These are phyloP conservation scores for Drosophila suzukii DNA, from an alignment of 1,140 invertebrate genomes.

Conservation along the genomic window DNA sequence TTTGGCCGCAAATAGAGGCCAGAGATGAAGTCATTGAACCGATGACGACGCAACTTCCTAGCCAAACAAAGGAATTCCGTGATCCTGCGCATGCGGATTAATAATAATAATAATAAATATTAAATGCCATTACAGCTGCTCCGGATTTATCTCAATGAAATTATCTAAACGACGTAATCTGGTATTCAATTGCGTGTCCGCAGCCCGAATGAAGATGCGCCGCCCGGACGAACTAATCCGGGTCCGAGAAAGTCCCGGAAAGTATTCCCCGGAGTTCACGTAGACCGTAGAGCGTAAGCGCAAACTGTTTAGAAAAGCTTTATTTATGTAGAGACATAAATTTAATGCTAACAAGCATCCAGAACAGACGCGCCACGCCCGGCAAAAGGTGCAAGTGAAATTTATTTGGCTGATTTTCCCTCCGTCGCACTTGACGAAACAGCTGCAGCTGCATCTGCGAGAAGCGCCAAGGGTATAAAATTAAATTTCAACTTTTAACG, in stretches of 20 bases:
- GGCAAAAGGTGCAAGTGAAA: conserved; percentile 67
- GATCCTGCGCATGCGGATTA: conserved; percentile 70
- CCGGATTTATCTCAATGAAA: conserved; percentile 70
- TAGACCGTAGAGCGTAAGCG: conserved; percentile 24
- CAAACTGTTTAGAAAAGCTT: conserved; percentile 81
- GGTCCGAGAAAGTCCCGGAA: neutral
- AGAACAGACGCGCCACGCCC: conserved; percentile 54
- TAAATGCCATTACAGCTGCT: conserved; percentile 77
- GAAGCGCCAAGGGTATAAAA: conserved; percentile 69
- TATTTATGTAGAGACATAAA: conserved; percentile 79
- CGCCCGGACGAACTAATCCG: conserved; percentile 54
- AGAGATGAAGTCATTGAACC: conserved; percentile 71
- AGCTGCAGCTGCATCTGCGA: conserved; percentile 11
- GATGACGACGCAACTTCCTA: conserved; percentile 39
- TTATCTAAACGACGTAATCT: conserved; percentile 79
- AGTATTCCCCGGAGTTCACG: conserved; percentile 34
- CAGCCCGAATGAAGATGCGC: conserved; percentile 48
- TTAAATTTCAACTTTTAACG: conserved; percentile 83
- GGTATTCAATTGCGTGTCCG: conserved; percentile 72
- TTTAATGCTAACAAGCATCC: conserved; percentile 75
- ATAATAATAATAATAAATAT: conserved; percentile 83
- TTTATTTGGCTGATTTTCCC: conserved; percentile 73
- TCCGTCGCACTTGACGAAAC: conserved; percentile 46
- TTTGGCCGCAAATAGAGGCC: conserved; percentile 52
- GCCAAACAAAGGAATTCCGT: conserved; percentile 16